phyloP scores from a whole-genome alignment of 2,797 vertebrate genomes.

The Fistularia tabacaria region DNA sequence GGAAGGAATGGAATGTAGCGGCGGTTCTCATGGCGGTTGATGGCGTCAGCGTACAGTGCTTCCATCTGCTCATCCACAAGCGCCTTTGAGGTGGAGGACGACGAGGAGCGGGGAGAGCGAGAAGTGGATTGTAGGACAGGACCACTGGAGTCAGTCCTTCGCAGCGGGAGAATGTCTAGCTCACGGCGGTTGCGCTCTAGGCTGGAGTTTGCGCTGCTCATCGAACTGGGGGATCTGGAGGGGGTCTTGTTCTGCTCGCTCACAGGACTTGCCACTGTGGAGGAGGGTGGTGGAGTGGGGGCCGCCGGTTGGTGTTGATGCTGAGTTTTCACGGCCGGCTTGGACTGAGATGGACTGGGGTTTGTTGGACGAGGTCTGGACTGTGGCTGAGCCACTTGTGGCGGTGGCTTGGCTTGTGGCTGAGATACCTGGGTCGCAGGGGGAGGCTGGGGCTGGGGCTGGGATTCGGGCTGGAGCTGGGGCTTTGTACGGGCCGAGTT shows the following conservation, averaged over 20 bases:
- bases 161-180: conserved; percentile 88
- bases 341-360: conserved; percentile 41
- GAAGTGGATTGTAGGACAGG: conserved; percentile 75
- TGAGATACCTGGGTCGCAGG: conserved; percentile 23
- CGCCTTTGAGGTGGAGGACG: conserved; percentile 76
- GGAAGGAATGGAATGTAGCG: conserved; percentile 94
- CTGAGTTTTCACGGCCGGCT: conserved; percentile 36
- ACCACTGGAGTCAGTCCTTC: conserved; percentile 84
- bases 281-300: conserved; percentile 44
- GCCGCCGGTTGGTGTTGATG: conserved; percentile 28
- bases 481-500: conserved; percentile 32
- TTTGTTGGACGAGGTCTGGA: conserved; percentile 39
- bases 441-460: conserved; percentile 42
- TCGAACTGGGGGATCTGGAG: conserved; percentile 56
- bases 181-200: conserved; percentile 70
- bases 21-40: conserved; percentile 93
- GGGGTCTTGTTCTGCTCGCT: conserved; percentile 56
- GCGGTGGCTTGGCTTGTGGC: conserved; percentile 28
- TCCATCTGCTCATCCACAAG: conserved; percentile 84
- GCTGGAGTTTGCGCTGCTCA: conserved; percentile 68
- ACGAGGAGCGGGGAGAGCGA: conserved; percentile 81
- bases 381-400: conserved; percentile 46
- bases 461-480: conserved; percentile 30
- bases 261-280: conserved; percentile 37
- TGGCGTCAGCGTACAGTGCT: conserved; percentile 85